Evolutionary conservation across 2,797 vertebrate species (phyloP).

Genomic region (Buphagus erythrorhynchus): DNA sequence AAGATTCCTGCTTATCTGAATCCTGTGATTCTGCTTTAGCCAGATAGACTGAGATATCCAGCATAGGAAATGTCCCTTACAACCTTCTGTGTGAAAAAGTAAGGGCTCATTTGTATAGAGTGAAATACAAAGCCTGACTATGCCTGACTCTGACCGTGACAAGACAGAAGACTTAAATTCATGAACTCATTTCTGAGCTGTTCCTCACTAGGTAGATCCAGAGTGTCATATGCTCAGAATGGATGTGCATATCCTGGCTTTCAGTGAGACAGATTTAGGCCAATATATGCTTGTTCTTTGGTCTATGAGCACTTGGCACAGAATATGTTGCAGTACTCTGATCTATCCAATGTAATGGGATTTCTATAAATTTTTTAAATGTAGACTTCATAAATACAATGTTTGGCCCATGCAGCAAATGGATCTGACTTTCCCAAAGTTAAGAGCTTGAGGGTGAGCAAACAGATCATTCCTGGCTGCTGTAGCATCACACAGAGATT

Average conservation of each 20-base stretch:
- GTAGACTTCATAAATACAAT: background rate
- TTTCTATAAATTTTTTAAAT: background rate
- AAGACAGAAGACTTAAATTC: background rate
- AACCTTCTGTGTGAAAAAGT: background rate
- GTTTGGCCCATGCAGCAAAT: constrained; percentile 4
- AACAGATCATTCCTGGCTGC: background rate
- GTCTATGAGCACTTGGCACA: background rate
- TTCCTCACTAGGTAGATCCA: background rate
- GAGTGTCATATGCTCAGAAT: background rate
- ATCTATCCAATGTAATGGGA: background rate
- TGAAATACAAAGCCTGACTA: background rate
- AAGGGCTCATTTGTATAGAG: background rate
- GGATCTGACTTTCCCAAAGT: background rate
- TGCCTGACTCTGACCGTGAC: background rate
- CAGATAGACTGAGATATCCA: background rate
- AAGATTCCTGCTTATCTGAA: background rate
- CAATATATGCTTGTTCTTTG: background rate
- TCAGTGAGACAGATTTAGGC: background rate
- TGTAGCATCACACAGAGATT: background rate
- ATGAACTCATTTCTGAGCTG: background rate
- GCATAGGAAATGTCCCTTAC: background rate
- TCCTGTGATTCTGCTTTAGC: background rate
- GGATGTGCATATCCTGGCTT: background rate
- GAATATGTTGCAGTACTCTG: background rate
- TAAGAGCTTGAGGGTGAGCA: background rate